Evolutionary conservation across 2,888 invertebrate species (phyloP).

Genomic region (Lycocerus yunnanus): DNA sequence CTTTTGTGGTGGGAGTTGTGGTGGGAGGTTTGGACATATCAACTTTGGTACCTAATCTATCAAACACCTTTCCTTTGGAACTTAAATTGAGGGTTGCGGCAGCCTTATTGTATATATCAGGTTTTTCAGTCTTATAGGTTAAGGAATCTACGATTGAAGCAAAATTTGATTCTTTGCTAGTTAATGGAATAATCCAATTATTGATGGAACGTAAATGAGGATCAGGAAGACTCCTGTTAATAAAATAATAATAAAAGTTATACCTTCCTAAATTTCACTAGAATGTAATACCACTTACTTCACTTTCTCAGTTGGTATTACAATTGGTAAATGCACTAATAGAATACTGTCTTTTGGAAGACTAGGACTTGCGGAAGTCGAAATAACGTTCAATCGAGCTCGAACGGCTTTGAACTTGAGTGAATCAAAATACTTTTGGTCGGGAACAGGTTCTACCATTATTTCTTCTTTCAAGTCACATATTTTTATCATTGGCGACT

Average conservation of each 20-base stretch:
- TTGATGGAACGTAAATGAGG: neutral
- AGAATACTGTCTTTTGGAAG: conserved; percentile 48
- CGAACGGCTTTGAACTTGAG: conserved; percentile 27
- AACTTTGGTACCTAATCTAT: conserved; percentile 25
- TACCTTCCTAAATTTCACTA: neutral
- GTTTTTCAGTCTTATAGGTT: conserved; percentile 36
- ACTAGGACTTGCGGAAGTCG: conserved; percentile 57
- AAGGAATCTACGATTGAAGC: neutral
- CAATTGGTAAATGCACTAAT: conserved; percentile 47
- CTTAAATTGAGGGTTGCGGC: conserved; percentile 41
- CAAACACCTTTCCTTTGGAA: conserved; percentile 23
- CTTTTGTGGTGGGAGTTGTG: neutral
- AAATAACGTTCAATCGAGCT: conserved; percentile 26
- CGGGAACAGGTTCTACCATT: conserved; percentile 4
- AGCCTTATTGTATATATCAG: conserved; percentile 46
- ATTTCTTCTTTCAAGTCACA: conserved; percentile 4
- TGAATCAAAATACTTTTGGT: neutral
- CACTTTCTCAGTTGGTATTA: conserved; percentile 54
- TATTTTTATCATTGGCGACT: conserved; percentile 2
- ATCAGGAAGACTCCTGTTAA: neutral
- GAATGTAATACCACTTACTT: conserved; percentile 19
- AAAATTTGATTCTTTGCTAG: neutral
- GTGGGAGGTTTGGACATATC: conserved; percentile 51
- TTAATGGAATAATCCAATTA: neutral
- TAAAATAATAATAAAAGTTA: conserved; percentile 1